Conservation (phyloP, 2,113 vertebrate species). For the Genyomyrus donnyi region DNA sequence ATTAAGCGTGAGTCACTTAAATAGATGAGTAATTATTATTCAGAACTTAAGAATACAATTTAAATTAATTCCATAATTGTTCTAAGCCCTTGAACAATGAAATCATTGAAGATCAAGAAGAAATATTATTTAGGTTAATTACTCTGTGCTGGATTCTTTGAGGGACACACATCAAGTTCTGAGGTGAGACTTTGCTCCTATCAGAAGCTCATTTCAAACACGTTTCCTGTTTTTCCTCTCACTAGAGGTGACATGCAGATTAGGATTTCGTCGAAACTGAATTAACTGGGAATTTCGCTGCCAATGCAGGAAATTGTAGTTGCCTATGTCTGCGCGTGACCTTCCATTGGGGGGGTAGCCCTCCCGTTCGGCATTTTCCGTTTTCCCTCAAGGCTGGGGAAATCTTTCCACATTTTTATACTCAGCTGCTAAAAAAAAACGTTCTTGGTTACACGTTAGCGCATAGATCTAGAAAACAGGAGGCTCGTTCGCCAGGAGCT, state of each 20-base stretch:
- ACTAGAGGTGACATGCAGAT: neutral
- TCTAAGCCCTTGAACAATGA: constrained; percentile 1
- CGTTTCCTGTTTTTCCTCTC: neutral
- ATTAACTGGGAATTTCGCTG: neutral
- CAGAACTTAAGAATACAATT: neutral
- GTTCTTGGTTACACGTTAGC: neutral
- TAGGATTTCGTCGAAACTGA: neutral
- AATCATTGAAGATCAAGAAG: neutral
- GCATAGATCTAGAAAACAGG: neutral
- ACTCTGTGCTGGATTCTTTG: neutral
- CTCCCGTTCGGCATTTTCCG: neutral
- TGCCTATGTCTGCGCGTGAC: neutral
- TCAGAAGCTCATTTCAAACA: neutral
- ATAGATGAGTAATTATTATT: neutral
- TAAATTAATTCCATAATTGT: neutral
- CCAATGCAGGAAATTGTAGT: neutral
- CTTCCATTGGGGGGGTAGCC: neutral
- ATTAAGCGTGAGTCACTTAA: neutral
- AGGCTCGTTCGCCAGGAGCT: neutral
- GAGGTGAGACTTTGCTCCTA: neutral
- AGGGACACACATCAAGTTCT: neutral
- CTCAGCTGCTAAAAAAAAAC: neutral
- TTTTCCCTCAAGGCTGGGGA: neutral
- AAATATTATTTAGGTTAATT: constrained; percentile 5
- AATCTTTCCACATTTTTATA: neutral